phyloP scores from a whole-genome alignment of 2,113 vertebrate genomes.

The Theristicus caerulescens region DNA sequence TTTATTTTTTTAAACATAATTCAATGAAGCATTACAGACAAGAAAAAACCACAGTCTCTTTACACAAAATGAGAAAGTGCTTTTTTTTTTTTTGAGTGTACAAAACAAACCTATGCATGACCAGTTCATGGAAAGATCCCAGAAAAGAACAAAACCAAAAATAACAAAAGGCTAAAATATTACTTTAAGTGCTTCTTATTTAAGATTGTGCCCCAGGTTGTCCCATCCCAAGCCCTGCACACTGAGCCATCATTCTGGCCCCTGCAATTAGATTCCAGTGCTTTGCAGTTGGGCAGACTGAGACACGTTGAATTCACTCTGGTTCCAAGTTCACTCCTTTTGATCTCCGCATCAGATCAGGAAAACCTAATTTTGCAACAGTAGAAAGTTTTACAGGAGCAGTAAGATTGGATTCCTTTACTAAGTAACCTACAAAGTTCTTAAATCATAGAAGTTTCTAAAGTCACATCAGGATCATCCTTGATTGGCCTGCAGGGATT shows the following conservation, averaged over 20 bases:
- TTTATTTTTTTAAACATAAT: not conserved
- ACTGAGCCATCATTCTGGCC: not conserved
- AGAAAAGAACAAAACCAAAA: not conserved
- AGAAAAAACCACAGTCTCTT: not conserved
- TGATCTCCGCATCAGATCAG: not conserved
- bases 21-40: conserved; percentile 8
- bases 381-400: not conserved
- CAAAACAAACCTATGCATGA: not conserved
- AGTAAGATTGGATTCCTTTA: not conserved
- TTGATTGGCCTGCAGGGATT: not conserved
- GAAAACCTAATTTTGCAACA: conserved; percentile 35
- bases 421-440: not conserved
- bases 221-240: conserved; percentile 24
- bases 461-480: not conserved
- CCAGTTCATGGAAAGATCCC: not conserved
- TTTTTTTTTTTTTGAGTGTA: not conserved
- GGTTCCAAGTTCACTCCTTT: not conserved
- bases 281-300: conserved; percentile 21
- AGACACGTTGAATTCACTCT: not conserved
- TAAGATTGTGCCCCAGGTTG: not conserved
- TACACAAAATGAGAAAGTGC: not conserved
- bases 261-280: conserved; percentile 18
- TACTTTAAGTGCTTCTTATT: not conserved
- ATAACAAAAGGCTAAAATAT: not conserved
- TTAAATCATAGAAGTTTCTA: not conserved